phyloP scores from a whole-genome alignment of 2,888 invertebrate genomes.

The Agrotis clavis region DNA sequence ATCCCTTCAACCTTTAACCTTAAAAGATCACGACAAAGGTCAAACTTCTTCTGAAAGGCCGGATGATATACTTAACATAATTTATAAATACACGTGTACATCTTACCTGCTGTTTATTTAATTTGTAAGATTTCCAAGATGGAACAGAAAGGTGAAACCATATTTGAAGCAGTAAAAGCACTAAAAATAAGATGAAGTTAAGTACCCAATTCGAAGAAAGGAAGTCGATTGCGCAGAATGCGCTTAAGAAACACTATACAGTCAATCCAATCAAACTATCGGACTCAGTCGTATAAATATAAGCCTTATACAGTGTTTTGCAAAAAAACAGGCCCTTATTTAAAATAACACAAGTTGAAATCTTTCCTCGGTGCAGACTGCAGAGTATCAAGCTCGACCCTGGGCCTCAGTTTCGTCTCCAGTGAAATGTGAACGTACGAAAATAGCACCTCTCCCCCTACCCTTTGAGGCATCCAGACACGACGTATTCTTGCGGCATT shows the following conservation, averaged over 20 bases:
- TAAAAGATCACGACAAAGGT: slow-evolving; percentile 60
- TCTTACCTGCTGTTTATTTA: slow-evolving; percentile 8
- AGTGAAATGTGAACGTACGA: slow-evolving; percentile 20
- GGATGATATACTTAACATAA: slow-evolving; percentile 20
- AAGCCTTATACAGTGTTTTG: too few species aligned
- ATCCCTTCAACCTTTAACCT: slow-evolving; percentile 55
- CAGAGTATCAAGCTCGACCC: neutral
- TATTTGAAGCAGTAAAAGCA: slow-evolving; percentile 5
- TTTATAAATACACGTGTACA: slow-evolving; percentile 26
- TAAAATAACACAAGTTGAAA: neutral
- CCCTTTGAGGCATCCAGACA: slow-evolving; percentile 28
- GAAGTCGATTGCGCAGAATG: neutral
- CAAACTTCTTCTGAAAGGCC: slow-evolving; percentile 47
- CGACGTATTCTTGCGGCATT: slow-evolving; percentile 33
- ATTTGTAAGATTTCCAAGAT: slow-evolving; percentile 10
- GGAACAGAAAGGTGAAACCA: neutral
- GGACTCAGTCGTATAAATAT: too few species aligned
- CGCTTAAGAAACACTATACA: slow-evolving; percentile 14
- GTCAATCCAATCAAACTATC: neutral
- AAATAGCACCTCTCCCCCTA: slow-evolving; percentile 32
- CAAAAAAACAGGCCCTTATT: neutral
- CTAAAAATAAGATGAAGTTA: slow-evolving; percentile 4
- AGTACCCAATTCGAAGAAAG: neutral
- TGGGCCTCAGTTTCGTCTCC: slow-evolving; percentile 12
- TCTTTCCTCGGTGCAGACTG: neutral